Conservation (phyloP, 92 coral and sea anemone species). For the Siderastrea radians region DNA sequence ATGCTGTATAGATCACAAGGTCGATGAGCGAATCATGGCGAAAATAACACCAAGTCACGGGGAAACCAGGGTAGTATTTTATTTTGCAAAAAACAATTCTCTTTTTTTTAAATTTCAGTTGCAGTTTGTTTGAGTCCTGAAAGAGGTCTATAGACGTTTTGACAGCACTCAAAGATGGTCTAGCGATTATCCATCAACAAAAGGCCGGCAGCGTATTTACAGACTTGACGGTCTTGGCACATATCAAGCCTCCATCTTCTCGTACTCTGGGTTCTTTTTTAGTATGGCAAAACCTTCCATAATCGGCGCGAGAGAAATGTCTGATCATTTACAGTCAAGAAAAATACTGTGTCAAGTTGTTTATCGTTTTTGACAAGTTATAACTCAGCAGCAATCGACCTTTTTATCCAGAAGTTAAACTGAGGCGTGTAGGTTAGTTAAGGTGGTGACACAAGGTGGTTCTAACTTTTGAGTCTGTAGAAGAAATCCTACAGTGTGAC, state of each 20-base stretch:
- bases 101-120: not conserved
- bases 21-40: not conserved
- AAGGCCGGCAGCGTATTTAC: conserved; percentile 18
- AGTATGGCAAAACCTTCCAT: conserved; percentile 96
- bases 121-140: not conserved
- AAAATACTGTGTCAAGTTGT: not conserved
- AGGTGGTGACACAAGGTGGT: not conserved
- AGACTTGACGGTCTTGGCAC: not conserved
- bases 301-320: conserved; percentile 91
- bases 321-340: conserved; percentile 52
- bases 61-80: not conserved
- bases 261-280: conserved; percentile 96
- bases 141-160: not conserved
- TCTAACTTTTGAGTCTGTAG: too few species aligned
- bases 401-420: too few species aligned
- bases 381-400: not conserved
- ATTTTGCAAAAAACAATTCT: not conserved
- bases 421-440: too few species aligned
- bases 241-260: conserved; percentile 41
- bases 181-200: not conserved
- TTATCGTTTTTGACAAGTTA: not conserved
- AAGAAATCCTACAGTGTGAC: too few species aligned
- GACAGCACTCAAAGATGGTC: too few species aligned
- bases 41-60: too few species aligned
- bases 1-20: too few species aligned